A percentile compares a stretch with the other conserved stretches of the same genome.
These are phyloP conservation scores for Cryptoleucopteryx plumbea DNA, from an alignment of 2,113 vertebrate species.

Conservation along the genomic window DNA sequence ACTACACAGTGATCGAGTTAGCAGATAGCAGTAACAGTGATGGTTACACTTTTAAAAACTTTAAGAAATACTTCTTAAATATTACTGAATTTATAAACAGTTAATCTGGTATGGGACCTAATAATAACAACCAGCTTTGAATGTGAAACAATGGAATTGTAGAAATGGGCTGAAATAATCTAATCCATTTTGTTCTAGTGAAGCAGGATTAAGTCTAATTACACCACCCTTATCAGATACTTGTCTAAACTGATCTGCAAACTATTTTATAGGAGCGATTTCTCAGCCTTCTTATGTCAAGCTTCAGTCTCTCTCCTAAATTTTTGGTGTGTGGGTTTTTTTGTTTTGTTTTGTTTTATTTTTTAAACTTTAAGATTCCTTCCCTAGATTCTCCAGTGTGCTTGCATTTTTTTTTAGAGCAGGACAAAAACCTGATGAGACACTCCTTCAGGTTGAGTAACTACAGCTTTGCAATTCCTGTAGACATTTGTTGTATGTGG, in stretches of 20 bases:
- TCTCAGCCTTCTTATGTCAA: neutral
- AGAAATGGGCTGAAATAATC: neutral
- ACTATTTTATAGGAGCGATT: neutral
- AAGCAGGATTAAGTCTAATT: neutral
- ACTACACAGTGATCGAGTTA: neutral
- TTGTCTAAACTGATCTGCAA: neutral
- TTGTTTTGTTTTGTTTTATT: neutral
- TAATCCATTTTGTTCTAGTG: neutral
- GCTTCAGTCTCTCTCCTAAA: neutral
- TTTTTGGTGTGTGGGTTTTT: neutral
- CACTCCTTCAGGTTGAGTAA: neutral
- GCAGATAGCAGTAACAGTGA: neutral
- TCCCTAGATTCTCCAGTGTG: neutral
- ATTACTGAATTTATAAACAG: neutral
- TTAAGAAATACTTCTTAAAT: neutral
- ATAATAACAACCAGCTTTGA: neutral
- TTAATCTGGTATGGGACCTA: neutral
- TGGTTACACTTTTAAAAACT: neutral
- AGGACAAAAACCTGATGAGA: neutral
- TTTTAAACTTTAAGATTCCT: neutral
- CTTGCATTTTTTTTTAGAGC: neutral
- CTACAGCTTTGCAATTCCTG: neutral
- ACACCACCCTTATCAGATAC: neutral
- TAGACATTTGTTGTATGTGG: neutral
- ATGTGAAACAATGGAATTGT: neutral